phyloP scores from a whole-genome alignment of 2,797 vertebrate genomes.

The Tympanoctomys barrerae region DNA sequence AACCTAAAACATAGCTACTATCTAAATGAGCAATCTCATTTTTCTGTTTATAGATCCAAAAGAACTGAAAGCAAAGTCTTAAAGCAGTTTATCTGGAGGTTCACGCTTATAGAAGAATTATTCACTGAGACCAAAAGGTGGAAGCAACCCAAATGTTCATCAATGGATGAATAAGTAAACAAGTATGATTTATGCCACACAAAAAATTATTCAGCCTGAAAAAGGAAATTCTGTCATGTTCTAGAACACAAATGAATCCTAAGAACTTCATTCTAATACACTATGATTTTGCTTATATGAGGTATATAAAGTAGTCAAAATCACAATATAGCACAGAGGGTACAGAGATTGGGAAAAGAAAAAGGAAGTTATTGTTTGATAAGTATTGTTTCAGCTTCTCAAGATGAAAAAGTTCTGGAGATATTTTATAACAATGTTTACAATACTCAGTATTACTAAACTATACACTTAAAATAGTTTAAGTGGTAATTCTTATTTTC shows the following conservation, averaged over 20 bases:
- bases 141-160: neutral
- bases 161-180: neutral
- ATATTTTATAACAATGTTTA: neutral
- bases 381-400: neutral
- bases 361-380: neutral
- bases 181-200: neutral
- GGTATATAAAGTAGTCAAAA: neutral
- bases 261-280: neutral
- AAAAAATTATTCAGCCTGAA: neutral
- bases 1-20: constrained; percentile 16
- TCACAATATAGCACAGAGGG: constrained; percentile 3
- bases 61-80: neutral
- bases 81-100: neutral
- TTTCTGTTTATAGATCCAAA: constrained; percentile 9
- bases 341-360: neutral
- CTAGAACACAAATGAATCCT: neutral
- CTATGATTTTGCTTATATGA: neutral
- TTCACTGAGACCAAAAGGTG: neutral
- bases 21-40: neutral
- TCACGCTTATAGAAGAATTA: neutral
- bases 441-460: neutral
- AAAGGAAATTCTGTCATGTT: neutral
- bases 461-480: neutral
- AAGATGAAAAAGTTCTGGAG: constrained; percentile 5
- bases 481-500: neutral